phyloP scores from a whole-genome alignment of 92 coral and sea anemone species.

The Porites evermanni region DNA sequence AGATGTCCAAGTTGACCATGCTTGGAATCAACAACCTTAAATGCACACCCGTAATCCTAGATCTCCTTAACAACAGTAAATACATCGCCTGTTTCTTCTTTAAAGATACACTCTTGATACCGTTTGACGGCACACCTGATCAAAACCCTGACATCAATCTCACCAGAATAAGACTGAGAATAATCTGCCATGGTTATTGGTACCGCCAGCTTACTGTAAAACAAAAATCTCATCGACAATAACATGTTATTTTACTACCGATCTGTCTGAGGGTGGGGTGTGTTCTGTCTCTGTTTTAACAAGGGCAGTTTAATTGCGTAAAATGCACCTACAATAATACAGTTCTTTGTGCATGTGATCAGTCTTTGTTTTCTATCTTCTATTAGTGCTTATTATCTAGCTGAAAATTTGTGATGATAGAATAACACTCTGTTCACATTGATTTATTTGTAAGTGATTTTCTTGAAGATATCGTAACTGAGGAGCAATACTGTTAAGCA shows the following conservation, averaged over 20 bases:
- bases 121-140: conserved; percentile 15
- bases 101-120: conserved; percentile 29
- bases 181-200: conserved; percentile 27
- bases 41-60: conserved; percentile 24
- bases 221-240: conserved; percentile 9
- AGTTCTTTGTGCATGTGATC: conserved; percentile 24
- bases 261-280: conserved; percentile 8
- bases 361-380: conserved; percentile 22
- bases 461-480: conserved; percentile 5
- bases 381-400: conserved; percentile 7
- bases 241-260: conserved; percentile 10
- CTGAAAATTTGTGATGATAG: conserved; percentile 24
- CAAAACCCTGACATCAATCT: conserved; percentile 27
- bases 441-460: not conserved
- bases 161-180: conserved; percentile 31
- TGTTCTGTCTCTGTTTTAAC: conserved; percentile 1
- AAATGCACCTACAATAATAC: conserved; percentile 1
- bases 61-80: conserved; percentile 41
- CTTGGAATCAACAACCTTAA: conserved; percentile 36
- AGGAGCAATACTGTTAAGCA: conserved; percentile 7
- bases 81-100: conserved; percentile 34
- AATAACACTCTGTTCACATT: conserved; percentile 17
- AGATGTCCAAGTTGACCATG: not conserved
- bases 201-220: not conserved
- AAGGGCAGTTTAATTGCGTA: conserved; percentile 22